Conservation (phyloP, 1,140 invertebrate species). For the Homarus americanus region DNA sequence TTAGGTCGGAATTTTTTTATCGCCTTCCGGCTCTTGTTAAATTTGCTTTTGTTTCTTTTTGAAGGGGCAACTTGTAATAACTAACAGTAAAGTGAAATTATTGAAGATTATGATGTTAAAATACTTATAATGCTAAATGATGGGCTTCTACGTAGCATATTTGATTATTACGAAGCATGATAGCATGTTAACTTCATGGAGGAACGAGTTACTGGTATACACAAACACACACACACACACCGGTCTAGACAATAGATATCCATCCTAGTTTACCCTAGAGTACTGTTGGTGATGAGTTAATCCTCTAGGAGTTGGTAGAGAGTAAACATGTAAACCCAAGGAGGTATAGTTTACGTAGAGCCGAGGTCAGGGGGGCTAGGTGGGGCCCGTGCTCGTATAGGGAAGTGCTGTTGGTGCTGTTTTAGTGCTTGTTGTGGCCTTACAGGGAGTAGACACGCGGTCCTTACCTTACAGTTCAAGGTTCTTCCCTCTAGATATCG, state of each 20-base stretch:
- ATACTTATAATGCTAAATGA: conserved; percentile 3
- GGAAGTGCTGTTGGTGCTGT: neutral
- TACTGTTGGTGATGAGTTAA: neutral
- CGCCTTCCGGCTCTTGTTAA: neutral
- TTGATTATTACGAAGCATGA: conserved; percentile 49
- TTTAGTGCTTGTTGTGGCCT: neutral
- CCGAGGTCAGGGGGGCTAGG: too few relatives aligned
- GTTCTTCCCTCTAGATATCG: neutral
- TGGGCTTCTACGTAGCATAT: conserved; percentile 36
- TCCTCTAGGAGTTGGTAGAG: neutral
- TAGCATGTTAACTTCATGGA: conserved; percentile 71
- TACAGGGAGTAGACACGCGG: neutral
- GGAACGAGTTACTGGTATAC: neutral
- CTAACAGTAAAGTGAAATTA: neutral
- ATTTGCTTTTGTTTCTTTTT: neutral
- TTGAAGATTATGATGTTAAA: neutral
- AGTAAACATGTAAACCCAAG: neutral
- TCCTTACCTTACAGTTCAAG: neutral
- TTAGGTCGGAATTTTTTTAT: neutral
- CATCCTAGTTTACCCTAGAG: neutral
- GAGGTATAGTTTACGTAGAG: neutral
- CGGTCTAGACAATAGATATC: conserved; percentile 53
- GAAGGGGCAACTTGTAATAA: conserved; percentile 2
- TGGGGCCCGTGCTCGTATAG: too few relatives aligned
- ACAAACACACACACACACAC: neutral